Conservation (phyloP, 2,888 invertebrate genomes). For the Leptinotarsa peninsularis region DNA sequence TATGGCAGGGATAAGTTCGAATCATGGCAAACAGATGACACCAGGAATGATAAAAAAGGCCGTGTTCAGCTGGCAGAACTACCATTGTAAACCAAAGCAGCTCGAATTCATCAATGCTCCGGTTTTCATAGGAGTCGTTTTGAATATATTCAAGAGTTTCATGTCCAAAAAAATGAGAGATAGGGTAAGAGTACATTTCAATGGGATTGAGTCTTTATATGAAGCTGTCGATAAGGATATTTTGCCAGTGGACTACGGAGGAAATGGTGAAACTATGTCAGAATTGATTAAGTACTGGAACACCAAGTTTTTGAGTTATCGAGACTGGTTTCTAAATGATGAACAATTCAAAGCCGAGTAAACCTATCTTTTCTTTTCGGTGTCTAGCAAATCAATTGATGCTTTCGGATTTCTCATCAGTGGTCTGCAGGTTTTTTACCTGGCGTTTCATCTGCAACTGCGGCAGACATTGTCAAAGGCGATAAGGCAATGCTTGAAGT, state of each 20-base stretch:
- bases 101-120: slow-evolving; percentile 76
- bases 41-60: slow-evolving; percentile 71
- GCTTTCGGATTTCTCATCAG: too few relatives aligned
- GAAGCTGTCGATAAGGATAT: slow-evolving; percentile 67
- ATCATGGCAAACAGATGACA: slow-evolving; percentile 72
- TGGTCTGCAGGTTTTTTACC: too few relatives aligned
- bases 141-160: slow-evolving; percentile 75
- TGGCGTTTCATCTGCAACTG: too few relatives aligned
- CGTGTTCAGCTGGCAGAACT: slow-evolving; percentile 77
- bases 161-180: slow-evolving; percentile 72
- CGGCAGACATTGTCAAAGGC: too few relatives aligned
- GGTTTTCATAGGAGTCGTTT: slow-evolving; percentile 73
- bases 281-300: slow-evolving; percentile 68
- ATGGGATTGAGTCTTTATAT: slow-evolving; percentile 64
- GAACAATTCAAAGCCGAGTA: slow-evolving; percentile 63
- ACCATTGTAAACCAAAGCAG: slow-evolving; percentile 76
- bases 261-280: slow-evolving; percentile 61
- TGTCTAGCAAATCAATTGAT: too few relatives aligned
- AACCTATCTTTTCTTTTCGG: too few relatives aligned
- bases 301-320: slow-evolving; percentile 61
- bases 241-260: slow-evolving; percentile 73
- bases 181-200: slow-evolving; percentile 70
- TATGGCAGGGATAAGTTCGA: slow-evolving; percentile 70
- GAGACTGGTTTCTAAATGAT: slow-evolving; percentile 68
- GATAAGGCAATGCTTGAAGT: too few relatives aligned